These are phyloP conservation scores for Carterocephalus palaemon DNA, from an alignment of 2,888 invertebrate species.

Conservation along the genomic window DNA sequence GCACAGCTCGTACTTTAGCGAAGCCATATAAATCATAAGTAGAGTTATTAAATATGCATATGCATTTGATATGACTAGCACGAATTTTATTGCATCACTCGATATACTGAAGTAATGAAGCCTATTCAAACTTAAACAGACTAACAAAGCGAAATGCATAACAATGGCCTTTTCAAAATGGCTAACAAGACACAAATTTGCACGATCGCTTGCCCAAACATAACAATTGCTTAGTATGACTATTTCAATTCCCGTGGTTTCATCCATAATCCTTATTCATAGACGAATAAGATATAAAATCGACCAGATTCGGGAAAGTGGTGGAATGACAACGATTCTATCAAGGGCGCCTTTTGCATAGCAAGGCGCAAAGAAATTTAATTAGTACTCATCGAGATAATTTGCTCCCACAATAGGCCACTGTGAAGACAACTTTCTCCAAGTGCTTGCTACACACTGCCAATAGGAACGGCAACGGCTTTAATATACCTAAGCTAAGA, in stretches of 20 bases:
- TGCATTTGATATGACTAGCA: neutral
- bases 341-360: conserved; percentile 43
- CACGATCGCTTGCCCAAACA: conserved; percentile 48
- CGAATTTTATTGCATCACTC: conserved; percentile 14
- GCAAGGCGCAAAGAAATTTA: conserved; percentile 66
- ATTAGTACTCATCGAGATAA: conserved; percentile 69
- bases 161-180: conserved; percentile 28
- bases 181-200: conserved; percentile 39
- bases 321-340: conserved; percentile 13
- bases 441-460: conserved; percentile 22
- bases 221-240: conserved; percentile 45
- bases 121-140: conserved; percentile 20
- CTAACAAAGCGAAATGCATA: conserved; percentile 19
- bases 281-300: conserved; percentile 4
- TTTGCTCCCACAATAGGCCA: conserved; percentile 62
- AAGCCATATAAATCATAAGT: no score
- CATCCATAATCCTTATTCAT: neutral
- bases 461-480: conserved; percentile 40
- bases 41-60: conserved; percentile 1
- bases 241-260: conserved; percentile 1
- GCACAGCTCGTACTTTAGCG: no score
- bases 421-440: conserved; percentile 55
- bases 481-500: no score
- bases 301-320: neutral
- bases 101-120: conserved; percentile 15